phyloP scores from a whole-genome alignment of 2,888 invertebrate species.

The Hirudinaria manillensis region DNA sequence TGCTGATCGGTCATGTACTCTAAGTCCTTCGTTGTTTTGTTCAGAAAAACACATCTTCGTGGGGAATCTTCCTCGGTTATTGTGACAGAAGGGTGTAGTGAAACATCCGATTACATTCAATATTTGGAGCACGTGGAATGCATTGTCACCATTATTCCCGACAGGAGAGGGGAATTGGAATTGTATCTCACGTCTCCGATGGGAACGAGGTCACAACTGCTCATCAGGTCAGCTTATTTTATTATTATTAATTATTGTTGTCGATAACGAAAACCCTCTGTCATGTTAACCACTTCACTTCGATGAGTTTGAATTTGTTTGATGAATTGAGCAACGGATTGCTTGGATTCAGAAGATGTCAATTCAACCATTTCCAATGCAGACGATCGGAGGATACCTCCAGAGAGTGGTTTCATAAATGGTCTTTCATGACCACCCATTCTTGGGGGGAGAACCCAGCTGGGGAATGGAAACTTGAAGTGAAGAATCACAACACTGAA shows the following conservation, averaged over 20 bases:
- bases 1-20: no score
- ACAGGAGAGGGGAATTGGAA: constrained; percentile 84
- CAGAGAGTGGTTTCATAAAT: constrained; percentile 80
- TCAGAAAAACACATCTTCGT: no score
- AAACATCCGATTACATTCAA: constrained; percentile 63
- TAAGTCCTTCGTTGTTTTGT: neutral
- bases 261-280: neutral
- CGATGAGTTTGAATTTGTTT: no score
- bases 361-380: neutral
- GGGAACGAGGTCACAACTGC: constrained; percentile 38
- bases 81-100: constrained; percentile 41
- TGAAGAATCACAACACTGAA: constrained; percentile 59
- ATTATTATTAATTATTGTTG: neutral
- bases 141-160: constrained; percentile 79
- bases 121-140: constrained; percentile 94
- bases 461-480: constrained; percentile 88
- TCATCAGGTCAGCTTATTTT: constrained; percentile 57
- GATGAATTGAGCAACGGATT: no score
- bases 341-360: neutral
- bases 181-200: constrained; percentile 59
- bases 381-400: constrained; percentile 80
- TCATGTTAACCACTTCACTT: no score
- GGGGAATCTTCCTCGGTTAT: constrained; percentile 12
- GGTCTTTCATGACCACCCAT: constrained; percentile 99
- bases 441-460: constrained; percentile 94